phyloP scores from a whole-genome alignment of 2,888 invertebrate species.

The Campaea margaritaria region DNA sequence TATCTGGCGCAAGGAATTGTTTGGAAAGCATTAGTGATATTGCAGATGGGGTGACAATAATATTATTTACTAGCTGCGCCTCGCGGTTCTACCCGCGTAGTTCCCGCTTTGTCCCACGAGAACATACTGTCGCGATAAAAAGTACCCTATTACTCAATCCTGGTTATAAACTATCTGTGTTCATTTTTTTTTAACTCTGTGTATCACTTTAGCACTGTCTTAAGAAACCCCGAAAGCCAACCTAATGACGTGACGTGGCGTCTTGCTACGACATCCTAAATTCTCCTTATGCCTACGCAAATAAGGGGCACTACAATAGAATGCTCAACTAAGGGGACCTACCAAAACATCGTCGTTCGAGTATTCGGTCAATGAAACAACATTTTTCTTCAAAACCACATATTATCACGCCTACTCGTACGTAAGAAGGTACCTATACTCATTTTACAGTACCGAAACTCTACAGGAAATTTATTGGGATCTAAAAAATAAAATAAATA shows the following conservation, averaged over 20 bases:
- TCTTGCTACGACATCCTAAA: conserved; percentile 1
- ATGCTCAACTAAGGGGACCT: conserved; percentile 24
- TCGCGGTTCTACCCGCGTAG: too few relatives aligned
- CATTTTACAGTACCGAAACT: conserved; percentile 2
- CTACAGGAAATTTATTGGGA: not conserved
- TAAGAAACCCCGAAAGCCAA: not conserved
- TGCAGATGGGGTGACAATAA: not conserved
- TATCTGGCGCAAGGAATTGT: conserved; percentile 62
- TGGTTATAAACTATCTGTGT: too few relatives aligned
- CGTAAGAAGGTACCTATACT: conserved; percentile 3
- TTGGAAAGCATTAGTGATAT: conserved; percentile 53
- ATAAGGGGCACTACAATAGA: conserved; percentile 14
- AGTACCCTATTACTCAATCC: too few relatives aligned
- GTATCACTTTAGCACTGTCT: too few relatives aligned
- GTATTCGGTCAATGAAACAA: conserved; percentile 39
- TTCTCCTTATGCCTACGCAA: conserved; percentile 8
- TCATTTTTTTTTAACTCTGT: not conserved
- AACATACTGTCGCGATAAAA: too few relatives aligned
- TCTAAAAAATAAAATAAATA: not conserved
- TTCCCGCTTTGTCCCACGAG: too few relatives aligned
- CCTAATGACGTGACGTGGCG: not conserved
- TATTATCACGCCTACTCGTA: conserved; percentile 35
- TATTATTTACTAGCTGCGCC: too few relatives aligned
- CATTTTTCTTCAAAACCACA: conserved; percentile 37
- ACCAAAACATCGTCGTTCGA: conserved; percentile 18